These are phyloP conservation scores for Dinocampus coccinellae DNA, from an alignment of 2,888 invertebrate genomes.

Conservation along the genomic window DNA sequence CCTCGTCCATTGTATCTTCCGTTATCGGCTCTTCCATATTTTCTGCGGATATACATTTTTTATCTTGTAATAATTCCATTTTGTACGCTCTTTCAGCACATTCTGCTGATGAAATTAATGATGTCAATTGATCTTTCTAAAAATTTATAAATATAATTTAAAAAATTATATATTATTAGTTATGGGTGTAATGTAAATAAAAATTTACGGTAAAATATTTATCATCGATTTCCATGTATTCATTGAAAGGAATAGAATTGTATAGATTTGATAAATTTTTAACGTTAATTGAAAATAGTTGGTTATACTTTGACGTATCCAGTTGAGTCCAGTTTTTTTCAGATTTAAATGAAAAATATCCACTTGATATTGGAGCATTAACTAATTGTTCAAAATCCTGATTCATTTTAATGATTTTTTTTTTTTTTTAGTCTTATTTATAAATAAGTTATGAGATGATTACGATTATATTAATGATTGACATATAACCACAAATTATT, in stretches of 20 bases:
- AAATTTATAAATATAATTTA: conserved; percentile 24
- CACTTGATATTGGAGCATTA: conserved; percentile 62
- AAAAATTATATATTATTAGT: not conserved
- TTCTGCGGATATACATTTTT: conserved; percentile 29
- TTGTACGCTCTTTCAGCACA: conserved; percentile 42
- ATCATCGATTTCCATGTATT: conserved; percentile 66
- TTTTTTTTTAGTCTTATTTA: too few species aligned
- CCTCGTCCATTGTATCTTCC: conserved; percentile 48
- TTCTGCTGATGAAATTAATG: conserved; percentile 48
- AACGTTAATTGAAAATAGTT: conserved; percentile 69
- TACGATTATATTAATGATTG: too few species aligned
- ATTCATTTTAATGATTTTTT: conserved; percentile 54
- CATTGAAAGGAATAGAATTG: conserved; percentile 70
- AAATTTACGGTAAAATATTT: conserved; percentile 65
- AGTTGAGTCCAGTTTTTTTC: conserved; percentile 69
- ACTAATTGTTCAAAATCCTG: conserved; percentile 67
- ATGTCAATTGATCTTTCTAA: conserved; percentile 57
- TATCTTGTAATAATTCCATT: conserved; percentile 20
- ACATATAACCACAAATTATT: too few species aligned
- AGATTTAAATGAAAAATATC: conserved; percentile 68
- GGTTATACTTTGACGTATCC: conserved; percentile 61
- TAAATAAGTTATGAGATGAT: too few species aligned
- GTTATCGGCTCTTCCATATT: conserved; percentile 22
- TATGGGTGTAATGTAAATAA: not conserved
- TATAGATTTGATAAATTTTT: conserved; percentile 66